Conservation (phyloP, 2,797 vertebrate genomes). For the Enteromius unitaeniatus region DNA sequence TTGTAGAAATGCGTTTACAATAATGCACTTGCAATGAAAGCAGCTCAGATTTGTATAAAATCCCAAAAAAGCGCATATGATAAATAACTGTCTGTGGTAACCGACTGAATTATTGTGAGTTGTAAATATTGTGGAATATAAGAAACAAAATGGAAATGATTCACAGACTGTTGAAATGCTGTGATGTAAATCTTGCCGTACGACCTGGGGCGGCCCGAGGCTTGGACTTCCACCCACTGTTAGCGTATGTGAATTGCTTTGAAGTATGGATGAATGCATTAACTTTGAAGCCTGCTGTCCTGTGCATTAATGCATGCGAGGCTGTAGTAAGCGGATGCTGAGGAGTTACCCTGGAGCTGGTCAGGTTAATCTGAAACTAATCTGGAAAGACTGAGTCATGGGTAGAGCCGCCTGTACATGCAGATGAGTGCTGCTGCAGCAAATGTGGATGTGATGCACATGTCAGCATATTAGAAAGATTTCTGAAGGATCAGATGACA, state of each 20-base stretch:
- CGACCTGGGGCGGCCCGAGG: background rate
- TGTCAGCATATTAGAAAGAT: background rate
- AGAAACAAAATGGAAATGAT: background rate
- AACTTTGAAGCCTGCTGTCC: slow-evolving; percentile 8
- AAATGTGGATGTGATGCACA: background rate
- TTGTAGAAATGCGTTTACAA: background rate
- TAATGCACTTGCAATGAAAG: background rate
- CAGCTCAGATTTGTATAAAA: background rate
- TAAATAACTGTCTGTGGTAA: background rate
- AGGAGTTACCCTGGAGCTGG: slow-evolving; percentile 55
- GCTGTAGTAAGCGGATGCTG: slow-evolving; percentile 7
- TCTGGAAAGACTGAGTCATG: slow-evolving; percentile 64
- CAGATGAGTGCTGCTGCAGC: background rate
- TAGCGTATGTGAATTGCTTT: slow-evolving; percentile 17
- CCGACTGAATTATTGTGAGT: background rate
- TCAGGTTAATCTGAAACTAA: slow-evolving; percentile 66
- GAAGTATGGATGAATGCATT: slow-evolving; percentile 33
- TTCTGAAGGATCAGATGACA: background rate
- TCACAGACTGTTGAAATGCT: background rate
- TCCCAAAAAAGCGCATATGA: background rate
- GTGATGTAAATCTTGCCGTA: slow-evolving; percentile 1
- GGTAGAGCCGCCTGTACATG: slow-evolving; percentile 51
- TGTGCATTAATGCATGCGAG: slow-evolving; percentile 2
- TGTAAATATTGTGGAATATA: background rate
- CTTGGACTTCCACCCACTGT: background rate